A percentile compares a stretch with the other conserved stretches of the same genome.
These are phyloP conservation scores for Phylloscopus trochilus DNA, from an alignment of 2,113 vertebrate species.

Conservation along the genomic window DNA sequence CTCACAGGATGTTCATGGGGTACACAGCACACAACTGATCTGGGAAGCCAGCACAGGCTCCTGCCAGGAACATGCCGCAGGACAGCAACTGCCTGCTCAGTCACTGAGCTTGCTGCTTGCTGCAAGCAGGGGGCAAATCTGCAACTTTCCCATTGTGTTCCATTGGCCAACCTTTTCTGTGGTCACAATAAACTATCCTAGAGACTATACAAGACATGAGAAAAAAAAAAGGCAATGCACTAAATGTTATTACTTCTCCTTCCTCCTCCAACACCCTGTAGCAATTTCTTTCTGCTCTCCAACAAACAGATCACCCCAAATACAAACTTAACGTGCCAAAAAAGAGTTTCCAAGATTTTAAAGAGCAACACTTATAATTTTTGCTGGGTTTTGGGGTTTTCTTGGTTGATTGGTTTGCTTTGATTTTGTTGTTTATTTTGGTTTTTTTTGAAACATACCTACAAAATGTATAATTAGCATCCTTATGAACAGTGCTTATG, in stretches of 20 bases:
- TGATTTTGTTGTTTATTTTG: background rate
- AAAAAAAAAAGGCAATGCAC: background rate
- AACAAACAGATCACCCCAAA: background rate
- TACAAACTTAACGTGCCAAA: background rate
- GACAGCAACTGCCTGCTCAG: background rate
- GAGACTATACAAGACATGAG: background rate
- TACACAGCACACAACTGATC: background rate
- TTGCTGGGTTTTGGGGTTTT: background rate
- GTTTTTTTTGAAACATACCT: background rate
- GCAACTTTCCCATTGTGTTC: background rate
- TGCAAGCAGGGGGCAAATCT: background rate
- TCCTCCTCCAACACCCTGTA: background rate
- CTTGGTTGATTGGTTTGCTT: background rate
- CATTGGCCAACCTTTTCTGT: background rate
- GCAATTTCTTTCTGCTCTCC: background rate
- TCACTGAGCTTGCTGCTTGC: background rate
- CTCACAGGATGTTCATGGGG: accelerated
- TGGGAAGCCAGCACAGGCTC: background rate
- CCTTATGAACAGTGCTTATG: background rate
- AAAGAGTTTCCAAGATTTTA: background rate
- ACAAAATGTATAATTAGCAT: background rate
- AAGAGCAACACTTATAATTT: background rate
- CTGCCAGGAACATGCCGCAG: background rate
- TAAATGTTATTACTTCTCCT: background rate
- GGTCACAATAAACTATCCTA: background rate